Evolutionary conservation across 2,888 invertebrate genomes (phyloP), one percentile per base, ranked within the genome.

Genomic region (Morpho helenor): DNA sequence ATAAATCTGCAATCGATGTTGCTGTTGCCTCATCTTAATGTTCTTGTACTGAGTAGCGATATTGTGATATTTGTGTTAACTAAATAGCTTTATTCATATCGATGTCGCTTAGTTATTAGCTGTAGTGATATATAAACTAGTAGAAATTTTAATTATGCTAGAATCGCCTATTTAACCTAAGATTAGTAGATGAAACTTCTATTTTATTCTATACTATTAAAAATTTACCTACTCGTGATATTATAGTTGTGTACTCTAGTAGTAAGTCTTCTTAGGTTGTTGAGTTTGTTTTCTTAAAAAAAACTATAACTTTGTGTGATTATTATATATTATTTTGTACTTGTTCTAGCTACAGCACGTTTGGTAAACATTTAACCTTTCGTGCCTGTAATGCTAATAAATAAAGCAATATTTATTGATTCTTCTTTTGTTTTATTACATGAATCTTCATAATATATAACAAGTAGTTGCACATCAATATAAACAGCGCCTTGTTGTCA

Each of bases 221-320:
- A 52, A 50, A 56, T 49, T 51, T 43, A 55, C 9, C 58, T 57
- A 55, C 54, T 54, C 56, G 61, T 63, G 63, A 60, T 61, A 60
- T 60, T 63, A 63, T 63, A 65, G 56, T 59, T 65, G 54, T 62
- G 60, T 59, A 63, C 41, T 52, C 43, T 66, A 63, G 39, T 60
- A 46, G 49, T 66, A 66, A 69, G 64, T 64, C 64, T 66, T 66
- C 57, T 66, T 72, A 71, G 77, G 78, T 74, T 72, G 75, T 77
- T 69, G 78, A 68, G 59, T 76, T 80, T 78, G 75, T 80, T 81
- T 79, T 77, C 81, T 74, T 81, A 75, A 79, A 82, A n/a, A 81
- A 76, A 74, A 79, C 77, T 75, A 72, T 75, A 85, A 76, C 80
- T 86, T 88, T 85, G 87, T 88, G 88, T 88, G 87, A 88, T 87